Percentiles rank a stretch among this genome's conserved stretches.
These are phyloP conservation scores for Corydoras sp. DNA, from an alignment of 2,113 vertebrate species.

Conservation along the genomic window DNA sequence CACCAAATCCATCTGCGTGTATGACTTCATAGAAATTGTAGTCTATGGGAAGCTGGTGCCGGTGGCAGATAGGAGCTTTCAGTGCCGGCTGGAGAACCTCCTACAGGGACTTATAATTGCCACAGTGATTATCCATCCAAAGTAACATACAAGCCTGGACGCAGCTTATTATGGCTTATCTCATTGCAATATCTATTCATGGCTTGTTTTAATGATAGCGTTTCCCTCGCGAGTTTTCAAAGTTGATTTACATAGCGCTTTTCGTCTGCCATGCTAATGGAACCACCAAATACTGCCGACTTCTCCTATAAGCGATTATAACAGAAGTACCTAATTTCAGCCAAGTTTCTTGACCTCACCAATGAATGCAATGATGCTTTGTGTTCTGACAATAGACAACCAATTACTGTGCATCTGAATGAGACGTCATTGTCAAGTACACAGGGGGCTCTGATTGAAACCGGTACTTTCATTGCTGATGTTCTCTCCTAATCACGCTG, in stretches of 20 bases:
- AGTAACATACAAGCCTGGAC: slow-evolving; percentile 20
- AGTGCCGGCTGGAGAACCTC: slow-evolving; percentile 29
- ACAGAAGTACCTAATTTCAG: slow-evolving; percentile 29
- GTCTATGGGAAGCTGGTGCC: slow-evolving; percentile 50
- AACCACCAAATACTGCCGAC: slow-evolving; percentile 22
- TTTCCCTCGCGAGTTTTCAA: slow-evolving; percentile 24
- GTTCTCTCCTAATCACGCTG: slow-evolving; percentile 24
- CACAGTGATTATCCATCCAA: slow-evolving; percentile 21
- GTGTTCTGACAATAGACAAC: slow-evolving; percentile 35
- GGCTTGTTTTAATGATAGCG: slow-evolving; percentile 34
- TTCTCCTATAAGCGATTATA: background rate
- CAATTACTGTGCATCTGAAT: slow-evolving; percentile 43
- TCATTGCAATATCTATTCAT: slow-evolving; percentile 32
- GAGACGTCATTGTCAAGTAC: slow-evolving; percentile 36
- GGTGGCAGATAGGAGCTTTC: slow-evolving; percentile 46
- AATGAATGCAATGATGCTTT: slow-evolving; percentile 13
- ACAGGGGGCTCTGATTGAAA: slow-evolving; percentile 53
- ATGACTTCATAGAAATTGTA: slow-evolving; percentile 56
- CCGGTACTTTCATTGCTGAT: slow-evolving; percentile 50
- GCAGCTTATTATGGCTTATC: slow-evolving; percentile 24
- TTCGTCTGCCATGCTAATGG: slow-evolving; percentile 19
- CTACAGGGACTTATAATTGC: slow-evolving; percentile 36
- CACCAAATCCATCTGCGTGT: slow-evolving; percentile 60
- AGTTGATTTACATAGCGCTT: slow-evolving; percentile 27
- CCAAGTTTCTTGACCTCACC: slow-evolving; percentile 23